Evolutionary conservation across 2,888 invertebrate species (phyloP), one percentile per base, ranked within the genome.

Genomic region (Apamea crenata): DNA sequence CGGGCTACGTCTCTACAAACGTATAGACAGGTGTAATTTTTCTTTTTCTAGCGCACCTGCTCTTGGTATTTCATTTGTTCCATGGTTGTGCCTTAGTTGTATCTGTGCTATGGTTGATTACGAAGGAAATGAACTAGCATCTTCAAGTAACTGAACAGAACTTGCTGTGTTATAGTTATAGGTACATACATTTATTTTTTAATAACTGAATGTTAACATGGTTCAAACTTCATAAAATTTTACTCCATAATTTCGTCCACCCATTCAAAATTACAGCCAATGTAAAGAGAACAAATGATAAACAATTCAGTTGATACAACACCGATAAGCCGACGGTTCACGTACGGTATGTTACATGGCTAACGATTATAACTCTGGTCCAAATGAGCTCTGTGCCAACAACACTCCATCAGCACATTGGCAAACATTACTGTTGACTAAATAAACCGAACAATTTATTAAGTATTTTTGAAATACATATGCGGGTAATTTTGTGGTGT

Each of bases 351-450:
- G 88, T 81, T 78, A 89, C 85, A 84, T 80, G 82, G 87, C 81
- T 85, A 89, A 85, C 88, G 88, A 89, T 89, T 89, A 89, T 88
- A 89, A 89, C 87, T 83, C 83, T 75, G 87, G 68, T 83, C 87
- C 85, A 89, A 89, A 89, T 89, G 86, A 88, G 88, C 82, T 87
- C 80, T 67, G 87, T 89, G 88, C 88, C 88, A 89, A 89, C 88
- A 89, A 69, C 79, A 88, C 89, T 89, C 81, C 87, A 89, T 89
- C 88, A 89, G 82, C 73, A 56, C 85, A 89, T 88, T 88, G 88
- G 88, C 88, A 89, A 88, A 88, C 86, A 89, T 87, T 80, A 89
- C 80, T 78, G 86, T 88, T 89, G 86, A 88, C 89, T 85, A 86
- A 81, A 88, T 88, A 86, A 83, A 86, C 83, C 71, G 53, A 69